Base-by-base conservation (phyloP, 2,797 vertebrate species). In the Enteromius unitaeniatus region DNA sequence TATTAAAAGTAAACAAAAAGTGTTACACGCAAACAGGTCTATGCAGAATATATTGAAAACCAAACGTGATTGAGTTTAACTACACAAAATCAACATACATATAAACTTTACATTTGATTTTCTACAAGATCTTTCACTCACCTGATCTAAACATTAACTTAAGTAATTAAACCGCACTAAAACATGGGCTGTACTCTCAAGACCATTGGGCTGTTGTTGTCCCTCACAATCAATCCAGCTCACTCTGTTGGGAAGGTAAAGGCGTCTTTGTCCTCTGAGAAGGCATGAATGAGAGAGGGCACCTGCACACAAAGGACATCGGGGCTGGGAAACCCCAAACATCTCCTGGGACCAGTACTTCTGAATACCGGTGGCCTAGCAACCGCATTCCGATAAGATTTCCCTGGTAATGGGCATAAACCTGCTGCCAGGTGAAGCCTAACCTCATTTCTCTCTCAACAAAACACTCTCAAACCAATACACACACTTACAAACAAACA, bases 231-330 rank as follows among this genome's bases (percentile, higher is more conserved):
- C 26, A 67, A 68, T 60, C 79, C 14, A 68, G 47, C 69, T 49
- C 9, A 0, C 11, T 62, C 72, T 58, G 42, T 49, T 65, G 26
- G 11, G 42, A 85, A 86, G 69, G 78, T 77, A 84, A 87, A 85
- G 21, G 72, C n/a, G 23, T 64, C 81, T 88, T 89, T 88, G 87
- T 88, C 81, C 75, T 72, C 31, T 15, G 31, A 62, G 55, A 49
- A 37, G 31, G 26, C 7, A 19, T 73, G 45, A 70, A 69, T 67
- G 82, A 23, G 69, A 79, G 53, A 84, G 60, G 64, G 70, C 82
- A 85, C 81, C 86, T 85, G 86, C 53, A 67, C 53, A 83, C 73
- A 83, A 78, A 85, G 72, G 74, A 79, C 58, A 84, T 85, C 23
- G 67, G 11, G 49, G 51, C 69, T 78, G 72, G 87, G 84, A 87